Base-by-base conservation (phyloP, 2,888 invertebrate genomes). In the Papilio elwesi region DNA sequence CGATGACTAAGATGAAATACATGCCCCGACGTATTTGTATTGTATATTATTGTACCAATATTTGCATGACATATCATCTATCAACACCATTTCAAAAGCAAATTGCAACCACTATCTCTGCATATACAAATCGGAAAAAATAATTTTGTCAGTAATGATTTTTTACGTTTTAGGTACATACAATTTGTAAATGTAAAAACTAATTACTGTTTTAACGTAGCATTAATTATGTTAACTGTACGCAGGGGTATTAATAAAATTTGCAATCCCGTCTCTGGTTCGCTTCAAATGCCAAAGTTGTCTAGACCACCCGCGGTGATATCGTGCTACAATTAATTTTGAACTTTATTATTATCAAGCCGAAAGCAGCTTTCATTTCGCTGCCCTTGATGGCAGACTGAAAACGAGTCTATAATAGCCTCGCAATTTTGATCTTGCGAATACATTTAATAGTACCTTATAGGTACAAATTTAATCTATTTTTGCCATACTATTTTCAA, bases 231-330 rank as follows among this genome's bases (percentile, higher is more conserved):
- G 11, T 88, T 86, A 88, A 87, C 85, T 87, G 83, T 84, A 86
- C 78, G 78, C 79, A 79, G 87, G 87, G 84, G 87, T 86, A 87
- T 85, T 87, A 84, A 87, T 84, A 83, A 91, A 92, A 93, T 93
- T 93, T 92, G 92, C 93, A 93, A 92, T 81, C 78, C 78, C 75
- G 79, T 78, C 91, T 91, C 85, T 86, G 90, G 86, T 90, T 88
- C 85, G 86, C 86, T 85, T 86, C 87, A 84, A 86, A 86, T 87
- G 85, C 85, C 85, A 85, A 87, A 87, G 83, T 86, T 87, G 86
- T 86, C 87, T 89, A 86, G 93, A 93, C 93, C 93, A 93, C 93
- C 93, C 93, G 93, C 93, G 92, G 86, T 80, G 93, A 83, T 78
- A 76, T 76, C 74, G 71, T 75, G 76, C 79, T 80, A 80, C 87